phyloP scores from a whole-genome alignment of 2,888 invertebrate species.

The Entomobrya proxima region DNA sequence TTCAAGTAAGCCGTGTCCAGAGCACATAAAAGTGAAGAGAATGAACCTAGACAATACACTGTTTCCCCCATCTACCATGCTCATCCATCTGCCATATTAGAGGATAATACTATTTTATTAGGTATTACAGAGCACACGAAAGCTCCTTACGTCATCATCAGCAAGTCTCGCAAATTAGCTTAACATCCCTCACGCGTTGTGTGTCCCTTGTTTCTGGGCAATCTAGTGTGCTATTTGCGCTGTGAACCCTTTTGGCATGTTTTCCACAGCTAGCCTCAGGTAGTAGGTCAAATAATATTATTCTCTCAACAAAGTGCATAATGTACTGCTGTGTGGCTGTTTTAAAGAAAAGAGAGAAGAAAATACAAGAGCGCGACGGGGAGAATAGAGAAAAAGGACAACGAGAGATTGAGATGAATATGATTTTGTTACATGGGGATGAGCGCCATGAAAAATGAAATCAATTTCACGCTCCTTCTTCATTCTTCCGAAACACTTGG shows the following conservation, averaged over 20 bases:
- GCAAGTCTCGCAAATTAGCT: constrained; percentile 21
- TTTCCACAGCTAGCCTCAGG: constrained; percentile 16
- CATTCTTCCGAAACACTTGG: constrained; percentile 57
- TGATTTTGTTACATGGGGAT: constrained; percentile 14
- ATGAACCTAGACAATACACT: no score
- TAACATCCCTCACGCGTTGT: neutral
- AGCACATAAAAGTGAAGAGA: no score
- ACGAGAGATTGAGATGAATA: neutral
- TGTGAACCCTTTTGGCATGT: no score
- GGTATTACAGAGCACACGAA: neutral
- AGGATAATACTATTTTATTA: neutral
- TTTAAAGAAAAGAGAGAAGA: neutral
- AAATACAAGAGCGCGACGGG: neutral
- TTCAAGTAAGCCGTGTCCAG: no score
- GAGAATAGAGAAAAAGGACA: neutral
- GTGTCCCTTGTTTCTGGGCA: neutral
- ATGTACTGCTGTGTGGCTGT: neutral
- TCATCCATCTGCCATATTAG: neutral
- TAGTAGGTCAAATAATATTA: constrained; percentile 2
- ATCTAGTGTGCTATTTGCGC: neutral
- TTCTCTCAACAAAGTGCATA: neutral
- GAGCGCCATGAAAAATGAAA: constrained; percentile 52
- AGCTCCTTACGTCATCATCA: constrained; percentile 24
- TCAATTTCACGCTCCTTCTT: constrained; percentile 61
- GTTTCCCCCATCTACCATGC: neutral